phyloP scores from a whole-genome alignment of 2,888 invertebrate species.

The Erannis defoliaria region DNA sequence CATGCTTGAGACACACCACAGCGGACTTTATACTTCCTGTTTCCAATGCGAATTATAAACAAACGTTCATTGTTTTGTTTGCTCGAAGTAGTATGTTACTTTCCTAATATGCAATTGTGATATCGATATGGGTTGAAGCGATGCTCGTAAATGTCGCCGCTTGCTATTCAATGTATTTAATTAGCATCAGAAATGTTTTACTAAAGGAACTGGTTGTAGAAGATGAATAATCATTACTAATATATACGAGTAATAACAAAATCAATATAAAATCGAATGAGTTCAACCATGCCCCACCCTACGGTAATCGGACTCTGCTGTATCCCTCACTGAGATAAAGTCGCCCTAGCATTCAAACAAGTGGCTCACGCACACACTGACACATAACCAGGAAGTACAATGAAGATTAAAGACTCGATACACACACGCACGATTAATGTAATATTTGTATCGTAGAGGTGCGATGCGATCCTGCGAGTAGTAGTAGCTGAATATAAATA shows the following conservation, averaged over 20 bases:
- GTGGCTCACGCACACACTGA: conserved; percentile 83
- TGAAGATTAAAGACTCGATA: conserved; percentile 83
- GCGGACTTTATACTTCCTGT: conserved; percentile 82
- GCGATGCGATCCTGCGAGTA: conserved; percentile 66
- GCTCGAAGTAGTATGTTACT: conserved; percentile 50
- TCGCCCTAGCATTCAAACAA: conserved; percentile 86
- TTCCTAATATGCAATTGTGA: conserved; percentile 36
- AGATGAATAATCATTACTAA: background rate
- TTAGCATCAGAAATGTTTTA: conserved; percentile 21
- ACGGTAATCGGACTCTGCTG: conserved; percentile 85
- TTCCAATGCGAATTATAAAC: conserved; percentile 82
- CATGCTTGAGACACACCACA: conserved; percentile 77
- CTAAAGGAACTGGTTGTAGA: background rate
- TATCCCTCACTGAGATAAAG: conserved; percentile 84
- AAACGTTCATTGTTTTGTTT: conserved; percentile 72
- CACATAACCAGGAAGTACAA: conserved; percentile 84
- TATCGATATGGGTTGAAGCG: conserved; percentile 27
- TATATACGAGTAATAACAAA: background rate
- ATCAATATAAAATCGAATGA: conserved; percentile 60
- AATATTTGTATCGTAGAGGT: conserved; percentile 71
- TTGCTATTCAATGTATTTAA: conserved; percentile 24
- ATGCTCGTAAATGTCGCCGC: conserved; percentile 27
- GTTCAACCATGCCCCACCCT: conserved; percentile 59
- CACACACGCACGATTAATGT: conserved; percentile 78
- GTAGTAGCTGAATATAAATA: conserved; percentile 80